Percentiles rank a stretch among this genome's conserved stretches.
phyloP scores from a whole-genome alignment of 2,888 invertebrate genomes.

The Malachius bipustulatus region DNA sequence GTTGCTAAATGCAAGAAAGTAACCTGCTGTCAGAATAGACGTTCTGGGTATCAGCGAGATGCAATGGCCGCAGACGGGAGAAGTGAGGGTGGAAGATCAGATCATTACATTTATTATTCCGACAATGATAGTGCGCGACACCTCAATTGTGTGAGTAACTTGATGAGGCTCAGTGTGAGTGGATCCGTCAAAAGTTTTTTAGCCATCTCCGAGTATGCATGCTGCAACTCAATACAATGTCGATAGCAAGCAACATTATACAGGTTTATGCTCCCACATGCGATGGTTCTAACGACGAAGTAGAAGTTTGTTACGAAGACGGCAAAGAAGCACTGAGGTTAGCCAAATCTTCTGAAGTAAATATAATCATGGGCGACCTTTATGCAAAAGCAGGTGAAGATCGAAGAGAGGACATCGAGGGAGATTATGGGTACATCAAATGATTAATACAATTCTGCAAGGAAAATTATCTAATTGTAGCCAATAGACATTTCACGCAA shows the following conservation, averaged over 20 bases:
- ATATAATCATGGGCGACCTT: too few species aligned
- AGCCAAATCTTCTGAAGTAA: too few species aligned
- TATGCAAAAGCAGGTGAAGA: background rate
- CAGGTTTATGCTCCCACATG: conserved; percentile 2
- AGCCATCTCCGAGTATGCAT: conserved; percentile 2
- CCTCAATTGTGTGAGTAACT: background rate
- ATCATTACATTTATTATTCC: too few species aligned
- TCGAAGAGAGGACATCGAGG: conserved; percentile 2
- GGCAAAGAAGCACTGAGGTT: too few species aligned
- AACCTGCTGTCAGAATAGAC: conserved; percentile 1
- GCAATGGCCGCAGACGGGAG: conserved; percentile 1
- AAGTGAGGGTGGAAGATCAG: conserved; percentile 1
- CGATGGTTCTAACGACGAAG: conserved; percentile 2
- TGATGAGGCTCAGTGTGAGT: conserved; percentile 2
- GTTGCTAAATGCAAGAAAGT: too few species aligned
- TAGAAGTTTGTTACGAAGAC: too few species aligned
- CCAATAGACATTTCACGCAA: background rate
- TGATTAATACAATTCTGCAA: conserved; percentile 1
- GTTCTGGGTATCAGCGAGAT: conserved; percentile 2
- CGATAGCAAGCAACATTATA: conserved; percentile 1
- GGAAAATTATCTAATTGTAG: background rate
- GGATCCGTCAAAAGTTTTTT: background rate
- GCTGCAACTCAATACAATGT: conserved; percentile 3
- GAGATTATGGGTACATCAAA: conserved; percentile 2
- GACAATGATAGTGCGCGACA: conserved; percentile 3